A percentile compares a stretch with the other conserved stretches of the same genome.
Evolutionary conservation across 2,797 vertebrate species (phyloP).

Genomic region (Chaetophractus vellerosus): DNA sequence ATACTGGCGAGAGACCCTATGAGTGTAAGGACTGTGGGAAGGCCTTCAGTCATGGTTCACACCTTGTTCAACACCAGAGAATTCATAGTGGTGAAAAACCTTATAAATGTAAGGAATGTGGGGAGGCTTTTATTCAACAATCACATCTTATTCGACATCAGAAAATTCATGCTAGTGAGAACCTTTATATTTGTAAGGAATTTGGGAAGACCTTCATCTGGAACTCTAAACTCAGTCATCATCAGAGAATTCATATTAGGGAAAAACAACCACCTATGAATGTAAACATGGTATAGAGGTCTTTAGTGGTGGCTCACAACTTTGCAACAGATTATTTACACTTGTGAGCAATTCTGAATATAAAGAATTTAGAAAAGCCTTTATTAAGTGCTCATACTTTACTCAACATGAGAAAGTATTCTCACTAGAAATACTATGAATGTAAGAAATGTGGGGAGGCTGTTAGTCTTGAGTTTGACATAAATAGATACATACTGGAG

Average conservation of each 20-base stretch:
- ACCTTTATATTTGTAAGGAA: not conserved
- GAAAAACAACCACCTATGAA: not conserved
- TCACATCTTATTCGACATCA: not conserved
- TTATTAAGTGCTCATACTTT: not conserved
- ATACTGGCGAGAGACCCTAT: not conserved
- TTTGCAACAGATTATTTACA: not conserved
- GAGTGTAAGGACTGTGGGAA: not conserved
- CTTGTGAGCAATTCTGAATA: not conserved
- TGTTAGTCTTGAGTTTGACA: not conserved
- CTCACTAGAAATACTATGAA: not conserved
- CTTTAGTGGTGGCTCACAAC: not conserved
- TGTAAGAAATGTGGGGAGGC: not conserved
- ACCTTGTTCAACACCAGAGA: not conserved
- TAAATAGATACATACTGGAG: not conserved
- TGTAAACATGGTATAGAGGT: not conserved
- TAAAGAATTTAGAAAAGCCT: not conserved
- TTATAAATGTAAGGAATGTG: not conserved
- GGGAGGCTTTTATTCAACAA: not conserved
- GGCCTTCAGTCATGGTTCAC: not conserved
- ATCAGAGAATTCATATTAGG: not conserved
- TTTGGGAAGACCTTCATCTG: not conserved
- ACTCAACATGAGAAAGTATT: not conserved
- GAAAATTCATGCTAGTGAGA: not conserved
- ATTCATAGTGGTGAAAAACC: not conserved
- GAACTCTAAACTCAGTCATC: not conserved